phyloP scores from a whole-genome alignment of 2,113 vertebrate genomes.

The Callorhinus ursinus region DNA sequence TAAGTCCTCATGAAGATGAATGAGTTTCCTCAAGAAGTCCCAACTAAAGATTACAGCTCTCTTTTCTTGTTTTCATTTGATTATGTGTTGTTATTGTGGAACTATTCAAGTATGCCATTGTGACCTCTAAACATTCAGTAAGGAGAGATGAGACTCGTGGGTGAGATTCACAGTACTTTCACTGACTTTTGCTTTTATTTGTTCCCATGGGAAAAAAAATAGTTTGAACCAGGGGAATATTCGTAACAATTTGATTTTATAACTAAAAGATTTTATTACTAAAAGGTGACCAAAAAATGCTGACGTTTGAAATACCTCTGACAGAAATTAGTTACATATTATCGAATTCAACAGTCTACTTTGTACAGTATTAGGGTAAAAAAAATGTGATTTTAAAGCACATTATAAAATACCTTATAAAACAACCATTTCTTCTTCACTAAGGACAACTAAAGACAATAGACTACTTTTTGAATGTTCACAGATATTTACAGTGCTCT shows the following conservation, averaged over 20 bases:
- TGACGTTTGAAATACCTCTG: not conserved
- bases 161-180: not conserved
- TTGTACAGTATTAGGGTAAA: conserved; percentile 10
- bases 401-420: not conserved
- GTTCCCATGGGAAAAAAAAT: conserved; percentile 75
- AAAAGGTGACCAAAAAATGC: conserved; percentile 26
- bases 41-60: not conserved
- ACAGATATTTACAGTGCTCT: not conserved
- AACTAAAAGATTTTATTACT: not conserved
- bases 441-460: not conserved
- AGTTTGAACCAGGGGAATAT: not conserved
- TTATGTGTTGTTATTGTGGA: not conserved
- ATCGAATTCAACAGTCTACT: not conserved
- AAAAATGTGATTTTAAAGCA: not conserved
- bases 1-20: not conserved
- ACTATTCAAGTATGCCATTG: not conserved
- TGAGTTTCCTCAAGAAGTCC: not conserved
- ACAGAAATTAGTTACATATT: not conserved
- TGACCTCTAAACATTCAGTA: not conserved
- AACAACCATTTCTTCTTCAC: conserved; percentile 24
- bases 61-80: not conserved
- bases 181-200: conserved; percentile 40
- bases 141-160: not conserved
- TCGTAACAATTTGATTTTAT: not conserved
- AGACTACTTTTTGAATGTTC: conserved; percentile 16